Percentiles rank a stretch among this genome's conserved stretches.
These are phyloP conservation scores for Ochropleura plecta DNA, from an alignment of 2,888 invertebrate genomes.

Conservation along the genomic window DNA sequence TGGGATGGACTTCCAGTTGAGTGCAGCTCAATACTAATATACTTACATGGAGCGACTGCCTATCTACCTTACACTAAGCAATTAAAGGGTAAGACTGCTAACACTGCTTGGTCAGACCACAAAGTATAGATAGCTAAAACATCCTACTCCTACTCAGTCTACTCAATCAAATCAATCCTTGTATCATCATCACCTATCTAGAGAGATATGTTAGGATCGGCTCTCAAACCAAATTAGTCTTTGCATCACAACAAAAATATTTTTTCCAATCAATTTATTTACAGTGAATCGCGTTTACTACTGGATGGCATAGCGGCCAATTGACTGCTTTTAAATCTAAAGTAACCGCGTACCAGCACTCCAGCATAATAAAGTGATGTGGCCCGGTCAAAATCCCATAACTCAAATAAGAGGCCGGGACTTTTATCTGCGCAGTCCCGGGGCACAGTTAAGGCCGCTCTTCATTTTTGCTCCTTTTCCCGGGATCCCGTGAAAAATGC, in stretches of 20 bases:
- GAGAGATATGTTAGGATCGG: too few relatives aligned
- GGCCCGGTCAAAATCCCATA: constrained; percentile 73
- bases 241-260: neutral
- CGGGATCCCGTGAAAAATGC: constrained; percentile 77
- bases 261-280: neutral
- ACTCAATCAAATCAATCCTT: too few relatives aligned
- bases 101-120: neutral
- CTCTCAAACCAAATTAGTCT: neutral
- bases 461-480: constrained; percentile 77
- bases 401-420: constrained; percentile 78
- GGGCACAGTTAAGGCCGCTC: constrained; percentile 74
- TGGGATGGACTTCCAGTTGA: neutral
- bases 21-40: neutral
- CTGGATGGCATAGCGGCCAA: constrained; percentile 30
- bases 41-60: neutral
- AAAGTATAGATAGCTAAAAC: neutral
- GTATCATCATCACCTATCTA: too few relatives aligned
- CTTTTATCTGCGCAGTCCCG: constrained; percentile 79
- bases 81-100: neutral
- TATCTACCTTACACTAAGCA: neutral
- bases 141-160: too few relatives aligned
- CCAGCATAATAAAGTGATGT: constrained; percentile 65
- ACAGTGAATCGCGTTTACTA: constrained; percentile 8
- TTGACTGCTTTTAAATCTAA: constrained; percentile 50
- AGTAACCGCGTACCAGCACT: constrained; percentile 44